Percentiles rank a stretch among this genome's conserved stretches.
Evolutionary conservation across 2,797 vertebrate species (phyloP).

Genomic region (Harpagifer antarcticus): DNA sequence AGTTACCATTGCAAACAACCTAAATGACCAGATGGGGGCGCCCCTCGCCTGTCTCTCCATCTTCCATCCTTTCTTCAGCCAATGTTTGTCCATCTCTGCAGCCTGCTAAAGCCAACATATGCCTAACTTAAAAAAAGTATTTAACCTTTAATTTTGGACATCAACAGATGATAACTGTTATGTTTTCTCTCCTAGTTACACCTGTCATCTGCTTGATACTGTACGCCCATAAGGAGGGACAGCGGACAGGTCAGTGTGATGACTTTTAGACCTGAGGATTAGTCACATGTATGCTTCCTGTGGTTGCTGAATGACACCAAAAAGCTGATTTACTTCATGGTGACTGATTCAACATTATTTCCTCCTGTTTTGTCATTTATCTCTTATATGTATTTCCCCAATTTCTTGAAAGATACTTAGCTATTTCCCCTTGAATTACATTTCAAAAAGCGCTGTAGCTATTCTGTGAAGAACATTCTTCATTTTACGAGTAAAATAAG

Average conservation of each 20-base stretch:
- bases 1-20: constrained; percentile 18
- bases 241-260: constrained; percentile 21
- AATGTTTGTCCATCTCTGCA: constrained; percentile 7
- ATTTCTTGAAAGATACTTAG: neutral
- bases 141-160: constrained; percentile 11
- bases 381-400: neutral
- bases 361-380: neutral
- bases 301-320: constrained; percentile 1
- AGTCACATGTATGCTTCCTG: neutral
- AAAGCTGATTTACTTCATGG: neutral
- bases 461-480: neutral
- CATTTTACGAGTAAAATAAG: neutral
- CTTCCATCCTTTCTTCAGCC: neutral
- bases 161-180: neutral
- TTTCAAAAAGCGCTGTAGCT: neutral
- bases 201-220: neutral
- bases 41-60: constrained; percentile 14
- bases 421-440: neutral
- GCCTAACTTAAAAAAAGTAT: constrained; percentile 9
- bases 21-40: constrained; percentile 58
- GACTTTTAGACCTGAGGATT: neutral
- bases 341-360: too few relatives aligned
- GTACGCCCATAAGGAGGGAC: constrained; percentile 8
- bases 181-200: neutral
- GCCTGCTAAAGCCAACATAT: neutral